phyloP scores from a whole-genome alignment of 2,888 invertebrate genomes.

The Baccha elongata region DNA sequence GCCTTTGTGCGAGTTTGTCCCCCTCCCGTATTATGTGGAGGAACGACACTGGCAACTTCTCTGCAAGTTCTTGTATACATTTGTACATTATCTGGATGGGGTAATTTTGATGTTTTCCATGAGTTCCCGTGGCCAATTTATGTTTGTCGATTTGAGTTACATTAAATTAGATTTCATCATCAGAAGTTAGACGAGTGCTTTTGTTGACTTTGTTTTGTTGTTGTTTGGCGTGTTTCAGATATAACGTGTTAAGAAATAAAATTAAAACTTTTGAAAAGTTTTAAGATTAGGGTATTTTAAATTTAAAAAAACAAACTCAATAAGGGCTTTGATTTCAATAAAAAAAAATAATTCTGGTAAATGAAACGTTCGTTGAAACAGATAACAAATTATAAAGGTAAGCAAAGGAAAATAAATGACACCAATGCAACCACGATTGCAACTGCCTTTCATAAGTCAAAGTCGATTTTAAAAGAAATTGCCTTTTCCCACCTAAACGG shows the following conservation, averaged over 20 bases:
- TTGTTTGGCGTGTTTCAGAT: neutral
- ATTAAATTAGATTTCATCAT: constrained; percentile 34
- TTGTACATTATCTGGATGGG: constrained; percentile 22
- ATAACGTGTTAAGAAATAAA: neutral
- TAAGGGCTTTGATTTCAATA: neutral
- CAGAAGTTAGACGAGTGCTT: constrained; percentile 22
- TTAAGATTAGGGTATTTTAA: constrained; percentile 8
- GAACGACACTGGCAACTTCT: neutral
- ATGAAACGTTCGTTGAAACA: too few species aligned
- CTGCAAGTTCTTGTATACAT: constrained; percentile 12
- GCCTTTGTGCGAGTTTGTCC: neutral
- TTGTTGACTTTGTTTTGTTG: constrained; percentile 24
- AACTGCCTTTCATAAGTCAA: too few species aligned
- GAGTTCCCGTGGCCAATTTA: constrained; percentile 28
- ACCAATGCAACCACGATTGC: too few species aligned
- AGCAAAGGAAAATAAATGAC: too few species aligned
- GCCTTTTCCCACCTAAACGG: too few species aligned
- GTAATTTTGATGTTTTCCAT: constrained; percentile 30
- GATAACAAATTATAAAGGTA: too few species aligned
- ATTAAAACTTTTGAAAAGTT: neutral
- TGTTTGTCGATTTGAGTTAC: constrained; percentile 38
- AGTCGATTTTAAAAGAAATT: too few species aligned
- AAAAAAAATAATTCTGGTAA: too few species aligned
- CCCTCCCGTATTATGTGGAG: neutral
- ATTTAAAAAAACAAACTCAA: constrained; percentile 5